These are phyloP conservation scores for Chionoecetes opilio DNA, from an alignment of 1,140 invertebrate species.

Conservation along the genomic window DNA sequence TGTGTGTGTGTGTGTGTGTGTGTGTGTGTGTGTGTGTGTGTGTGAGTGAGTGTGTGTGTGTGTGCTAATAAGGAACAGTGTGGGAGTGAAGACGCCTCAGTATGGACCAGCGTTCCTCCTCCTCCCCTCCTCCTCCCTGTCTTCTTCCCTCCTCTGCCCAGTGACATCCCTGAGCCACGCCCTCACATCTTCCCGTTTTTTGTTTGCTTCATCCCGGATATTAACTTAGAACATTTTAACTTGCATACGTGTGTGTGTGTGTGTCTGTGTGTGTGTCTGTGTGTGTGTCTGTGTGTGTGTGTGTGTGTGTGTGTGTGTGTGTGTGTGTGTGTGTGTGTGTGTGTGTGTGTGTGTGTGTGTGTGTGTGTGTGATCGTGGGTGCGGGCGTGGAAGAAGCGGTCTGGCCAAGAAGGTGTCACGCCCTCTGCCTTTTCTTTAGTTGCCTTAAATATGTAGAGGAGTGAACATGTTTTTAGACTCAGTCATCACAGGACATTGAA, in stretches of 20 bases:
- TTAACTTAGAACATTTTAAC: too few relatives aligned
- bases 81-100: constrained; percentile 24
- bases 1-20: constrained; percentile 15
- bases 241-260: neutral
- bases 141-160: neutral
- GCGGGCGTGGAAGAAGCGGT: neutral
- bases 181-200: neutral
- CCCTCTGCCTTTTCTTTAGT: neutral
- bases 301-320: constrained; percentile 12
- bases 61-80: neutral
- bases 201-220: neutral
- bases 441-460: neutral
- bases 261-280: constrained; percentile 41
- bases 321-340: constrained; percentile 47
- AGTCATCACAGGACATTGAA: neutral
- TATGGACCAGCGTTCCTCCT: neutral
- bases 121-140: neutral
- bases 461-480: neutral
- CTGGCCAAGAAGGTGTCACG: neutral
- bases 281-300: constrained; percentile 45
- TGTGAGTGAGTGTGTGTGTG: neutral
- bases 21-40: constrained; percentile 39
- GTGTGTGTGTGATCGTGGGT: neutral
- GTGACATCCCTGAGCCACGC: constrained; percentile 15
- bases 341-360: constrained; percentile 12